phyloP scores from a whole-genome alignment of 2,888 invertebrate species.

The Allygus modestus region DNA sequence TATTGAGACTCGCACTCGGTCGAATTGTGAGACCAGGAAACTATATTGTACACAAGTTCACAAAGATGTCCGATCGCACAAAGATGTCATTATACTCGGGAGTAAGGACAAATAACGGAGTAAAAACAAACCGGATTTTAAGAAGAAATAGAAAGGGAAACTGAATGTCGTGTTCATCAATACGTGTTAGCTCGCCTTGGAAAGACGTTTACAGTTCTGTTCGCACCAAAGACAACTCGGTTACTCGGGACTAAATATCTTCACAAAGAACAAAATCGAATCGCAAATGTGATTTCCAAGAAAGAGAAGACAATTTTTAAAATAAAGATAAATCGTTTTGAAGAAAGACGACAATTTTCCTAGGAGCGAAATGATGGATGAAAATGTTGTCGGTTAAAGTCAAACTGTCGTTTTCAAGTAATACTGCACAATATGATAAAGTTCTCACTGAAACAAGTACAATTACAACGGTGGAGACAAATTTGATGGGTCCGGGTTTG shows the following conservation, averaged over 20 bases:
- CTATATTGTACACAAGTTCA: neutral
- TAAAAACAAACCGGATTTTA: neutral
- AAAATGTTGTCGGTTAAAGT: neutral
- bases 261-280: neutral
- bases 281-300: neutral
- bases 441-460: neutral
- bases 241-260: neutral
- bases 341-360: constrained; percentile 23
- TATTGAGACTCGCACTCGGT: neutral
- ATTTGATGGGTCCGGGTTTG: neutral
- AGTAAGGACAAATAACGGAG: neutral
- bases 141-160: neutral
- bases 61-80: neutral
- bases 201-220: neutral
- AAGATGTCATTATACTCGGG: neutral
- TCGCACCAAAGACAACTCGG: neutral
- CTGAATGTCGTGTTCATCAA: neutral
- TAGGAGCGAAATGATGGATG: neutral
- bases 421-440: neutral
- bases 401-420: neutral
- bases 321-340: neutral
- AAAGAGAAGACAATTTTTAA: neutral
- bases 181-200: neutral
- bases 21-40: neutral
- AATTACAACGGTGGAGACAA: neutral